phyloP scores from a whole-genome alignment of 2,888 invertebrate genomes.

The Hipparchia semele region DNA sequence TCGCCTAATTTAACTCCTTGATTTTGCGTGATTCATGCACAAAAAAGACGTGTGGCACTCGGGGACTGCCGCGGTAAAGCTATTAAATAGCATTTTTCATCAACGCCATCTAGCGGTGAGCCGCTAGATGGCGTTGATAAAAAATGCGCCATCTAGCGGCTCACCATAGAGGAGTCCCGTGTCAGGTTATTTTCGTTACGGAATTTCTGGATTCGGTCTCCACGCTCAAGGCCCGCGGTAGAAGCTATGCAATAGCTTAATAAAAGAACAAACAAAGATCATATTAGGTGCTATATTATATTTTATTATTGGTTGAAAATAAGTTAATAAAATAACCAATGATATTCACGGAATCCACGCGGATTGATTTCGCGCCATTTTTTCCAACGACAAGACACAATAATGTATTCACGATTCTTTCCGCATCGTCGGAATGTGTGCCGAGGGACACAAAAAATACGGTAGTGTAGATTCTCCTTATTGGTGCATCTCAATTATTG shows the following conservation, averaged over 20 bases:
- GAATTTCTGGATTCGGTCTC: too few relatives aligned
- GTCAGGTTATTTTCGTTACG: too few relatives aligned
- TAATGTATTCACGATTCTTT: constrained; percentile 35
- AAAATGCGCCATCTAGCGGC: too few relatives aligned
- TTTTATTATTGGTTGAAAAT: not conserved
- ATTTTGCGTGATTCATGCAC: not conserved
- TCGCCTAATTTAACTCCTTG: not conserved
- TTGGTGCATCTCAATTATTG: constrained; percentile 15
- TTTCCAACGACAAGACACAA: constrained; percentile 28
- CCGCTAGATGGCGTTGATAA: too few relatives aligned
- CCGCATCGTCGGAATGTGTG: constrained; percentile 34
- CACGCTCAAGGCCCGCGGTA: too few relatives aligned
- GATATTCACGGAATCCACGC: constrained; percentile 17
- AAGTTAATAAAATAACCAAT: not conserved
- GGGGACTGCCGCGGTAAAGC: too few relatives aligned
- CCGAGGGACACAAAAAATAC: constrained; percentile 20
- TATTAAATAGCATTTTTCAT: too few relatives aligned
- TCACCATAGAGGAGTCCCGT: too few relatives aligned
- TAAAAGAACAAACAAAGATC: not conserved
- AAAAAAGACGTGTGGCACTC: too few relatives aligned
- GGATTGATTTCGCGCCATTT: constrained; percentile 30
- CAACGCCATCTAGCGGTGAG: too few relatives aligned
- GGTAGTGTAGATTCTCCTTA: constrained; percentile 28
- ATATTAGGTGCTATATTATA: not conserved
- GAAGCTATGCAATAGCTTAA: too few relatives aligned